A percentile compares a stretch with the other conserved stretches of the same genome.
These are phyloP conservation scores for Alligator sinensis DNA, from an alignment of 2,113 vertebrate species.

Conservation along the genomic window DNA sequence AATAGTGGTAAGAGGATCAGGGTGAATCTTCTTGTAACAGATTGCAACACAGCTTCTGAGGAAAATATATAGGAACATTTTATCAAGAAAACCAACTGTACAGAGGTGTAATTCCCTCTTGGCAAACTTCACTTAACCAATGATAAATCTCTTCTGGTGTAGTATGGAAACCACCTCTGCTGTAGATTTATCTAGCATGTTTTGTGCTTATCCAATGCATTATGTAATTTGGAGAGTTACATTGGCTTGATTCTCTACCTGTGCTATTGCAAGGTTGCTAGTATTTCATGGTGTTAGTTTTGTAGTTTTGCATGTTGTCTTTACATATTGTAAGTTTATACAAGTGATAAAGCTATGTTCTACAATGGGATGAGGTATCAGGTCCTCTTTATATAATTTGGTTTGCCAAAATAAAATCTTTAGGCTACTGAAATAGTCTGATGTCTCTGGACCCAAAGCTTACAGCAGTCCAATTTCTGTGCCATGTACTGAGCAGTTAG, in stretches of 20 bases:
- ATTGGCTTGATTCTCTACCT: background rate
- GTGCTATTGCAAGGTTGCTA: too few relatives aligned
- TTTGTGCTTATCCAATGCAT: background rate
- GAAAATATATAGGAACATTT: background rate
- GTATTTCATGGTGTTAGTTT: background rate
- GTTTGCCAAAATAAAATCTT: background rate
- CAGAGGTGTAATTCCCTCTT: background rate
- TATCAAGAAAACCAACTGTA: background rate
- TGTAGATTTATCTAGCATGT: accelerated
- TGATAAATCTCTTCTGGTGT: background rate
- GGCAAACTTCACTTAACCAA: background rate
- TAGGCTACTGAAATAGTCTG: accelerated
- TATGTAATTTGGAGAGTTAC: background rate
- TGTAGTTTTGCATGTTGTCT: background rate
- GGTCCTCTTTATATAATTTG: background rate
- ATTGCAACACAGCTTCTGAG: background rate
- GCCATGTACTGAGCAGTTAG: background rate
- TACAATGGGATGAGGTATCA: too few relatives aligned
- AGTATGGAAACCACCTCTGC: background rate
- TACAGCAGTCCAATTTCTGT: background rate
- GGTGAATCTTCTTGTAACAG: background rate
- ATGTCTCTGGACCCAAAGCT: background rate
- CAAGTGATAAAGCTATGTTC: background rate
- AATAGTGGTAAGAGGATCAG: background rate
- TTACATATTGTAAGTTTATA: background rate